Evolutionary conservation across 1,140 invertebrate species (phyloP).

Genomic region (Drosophila athabasca): DNA sequence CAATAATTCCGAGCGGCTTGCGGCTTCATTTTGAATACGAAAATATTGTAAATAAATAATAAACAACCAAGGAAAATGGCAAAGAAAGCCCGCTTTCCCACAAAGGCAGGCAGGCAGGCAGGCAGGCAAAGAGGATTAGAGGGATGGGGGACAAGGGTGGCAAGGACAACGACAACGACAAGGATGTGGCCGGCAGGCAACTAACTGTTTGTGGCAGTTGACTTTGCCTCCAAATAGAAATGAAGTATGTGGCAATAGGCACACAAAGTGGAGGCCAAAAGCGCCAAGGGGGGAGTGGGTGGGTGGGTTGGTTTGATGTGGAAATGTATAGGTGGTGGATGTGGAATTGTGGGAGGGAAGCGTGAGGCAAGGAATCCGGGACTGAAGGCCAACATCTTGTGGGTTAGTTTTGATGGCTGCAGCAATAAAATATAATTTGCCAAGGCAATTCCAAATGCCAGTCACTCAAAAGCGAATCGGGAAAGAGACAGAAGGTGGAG

Average conservation of each 20-base stretch:
- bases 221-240: conserved; percentile 49
- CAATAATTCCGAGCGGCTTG: conserved; percentile 73
- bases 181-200: conserved; percentile 52
- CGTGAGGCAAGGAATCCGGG: conserved; percentile 5
- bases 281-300: conserved; percentile 1
- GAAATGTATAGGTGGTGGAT: not conserved
- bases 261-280: conserved; percentile 11
- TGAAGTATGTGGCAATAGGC: conserved; percentile 69
- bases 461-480: conserved; percentile 28
- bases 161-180: conserved; percentile 24
- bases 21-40: conserved; percentile 81
- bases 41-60: conserved; percentile 82
- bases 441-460: conserved; percentile 59
- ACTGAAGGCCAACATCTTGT: conserved; percentile 57
- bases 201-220: conserved; percentile 71
- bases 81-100: not conserved
- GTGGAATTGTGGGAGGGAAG: not conserved
- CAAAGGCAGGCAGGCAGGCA: too few relatives aligned
- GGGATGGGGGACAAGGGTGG: not conserved
- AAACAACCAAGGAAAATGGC: conserved; percentile 36
- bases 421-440: conserved; percentile 68
- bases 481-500: not conserved
- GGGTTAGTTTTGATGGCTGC: conserved; percentile 58
- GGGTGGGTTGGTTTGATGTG: not conserved
- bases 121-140: not conserved